Percentiles rank a stretch among this genome's conserved stretches.
Conservation (phyloP, 2,888 invertebrate species). For the Ariolimax columbianus region DNA sequence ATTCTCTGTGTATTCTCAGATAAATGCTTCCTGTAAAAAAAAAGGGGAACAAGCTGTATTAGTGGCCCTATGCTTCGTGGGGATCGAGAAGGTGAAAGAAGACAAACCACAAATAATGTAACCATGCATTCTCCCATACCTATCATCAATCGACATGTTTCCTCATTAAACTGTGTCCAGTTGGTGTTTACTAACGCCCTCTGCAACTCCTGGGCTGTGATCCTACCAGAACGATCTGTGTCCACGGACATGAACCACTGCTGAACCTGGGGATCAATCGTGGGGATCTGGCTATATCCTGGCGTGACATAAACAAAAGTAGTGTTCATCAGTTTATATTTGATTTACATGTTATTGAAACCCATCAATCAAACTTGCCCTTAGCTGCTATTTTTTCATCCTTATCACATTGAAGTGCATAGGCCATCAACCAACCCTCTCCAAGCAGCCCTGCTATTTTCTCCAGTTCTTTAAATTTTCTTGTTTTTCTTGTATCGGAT, state of each 20-base stretch:
- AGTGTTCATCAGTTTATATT: neutral
- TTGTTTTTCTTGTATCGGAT: too few species aligned
- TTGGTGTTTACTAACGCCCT: slow-evolving; percentile 90
- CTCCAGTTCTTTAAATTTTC: too few species aligned
- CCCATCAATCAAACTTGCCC: neutral
- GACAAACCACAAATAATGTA: neutral
- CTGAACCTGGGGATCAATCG: slow-evolving; percentile 86
- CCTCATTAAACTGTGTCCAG: slow-evolving; percentile 90
- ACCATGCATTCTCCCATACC: slow-evolving; percentile 79
- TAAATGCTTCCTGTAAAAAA: too few species aligned
- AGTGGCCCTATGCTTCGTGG: too few species aligned
- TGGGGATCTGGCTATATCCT: slow-evolving; percentile 50
- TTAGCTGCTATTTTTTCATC: too few species aligned
- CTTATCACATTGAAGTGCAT: too few species aligned
- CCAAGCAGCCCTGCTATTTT: too few species aligned
- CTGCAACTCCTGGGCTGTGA: slow-evolving; percentile 87
- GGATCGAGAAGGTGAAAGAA: too few species aligned
- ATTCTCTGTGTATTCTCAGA: too few species aligned
- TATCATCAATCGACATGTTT: slow-evolving; percentile 92
- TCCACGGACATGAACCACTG: slow-evolving; percentile 92
- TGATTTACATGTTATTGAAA: neutral
- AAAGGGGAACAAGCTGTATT: too few species aligned
- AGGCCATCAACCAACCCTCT: too few species aligned
- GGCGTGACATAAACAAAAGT: neutral
- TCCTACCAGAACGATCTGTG: slow-evolving; percentile 89